Percentiles rank a stretch among this genome's conserved stretches.
phyloP scores from a whole-genome alignment of 2,797 vertebrate species.

The Artibeus lituratus region DNA sequence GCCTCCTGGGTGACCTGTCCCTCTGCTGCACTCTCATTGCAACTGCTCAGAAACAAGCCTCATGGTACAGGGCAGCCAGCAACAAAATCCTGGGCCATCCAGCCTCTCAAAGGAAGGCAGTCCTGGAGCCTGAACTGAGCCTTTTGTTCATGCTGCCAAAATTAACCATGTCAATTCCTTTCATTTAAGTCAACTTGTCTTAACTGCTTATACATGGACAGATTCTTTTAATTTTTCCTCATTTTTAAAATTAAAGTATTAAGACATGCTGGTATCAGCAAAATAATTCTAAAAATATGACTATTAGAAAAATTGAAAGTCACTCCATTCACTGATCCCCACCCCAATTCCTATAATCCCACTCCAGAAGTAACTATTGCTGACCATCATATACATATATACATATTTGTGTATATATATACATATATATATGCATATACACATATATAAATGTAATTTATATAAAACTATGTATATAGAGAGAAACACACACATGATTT shows the following conservation, averaged over 20 bases:
- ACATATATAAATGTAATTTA: neutral
- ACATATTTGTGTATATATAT: neutral
- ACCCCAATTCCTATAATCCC: neutral
- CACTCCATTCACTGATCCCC: neutral
- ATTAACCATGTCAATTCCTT: neutral
- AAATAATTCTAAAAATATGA: constrained; percentile 26
- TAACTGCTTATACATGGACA: constrained; percentile 32
- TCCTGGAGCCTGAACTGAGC: neutral
- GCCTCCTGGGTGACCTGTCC: neutral
- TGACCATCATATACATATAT: neutral
- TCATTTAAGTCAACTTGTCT: constrained; percentile 7
- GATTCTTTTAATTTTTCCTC: neutral
- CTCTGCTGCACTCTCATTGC: neutral
- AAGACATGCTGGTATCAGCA: neutral
- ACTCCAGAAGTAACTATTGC: neutral
- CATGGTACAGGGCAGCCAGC: neutral
- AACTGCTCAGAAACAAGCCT: neutral
- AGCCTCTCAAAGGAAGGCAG: neutral
- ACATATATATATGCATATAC: neutral
- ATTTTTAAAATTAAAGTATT: constrained; percentile 14
- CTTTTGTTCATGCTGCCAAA: neutral
- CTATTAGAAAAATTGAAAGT: constrained; percentile 30
- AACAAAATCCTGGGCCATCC: neutral
- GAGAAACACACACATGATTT: neutral
- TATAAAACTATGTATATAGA: neutral